Evolutionary conservation across 2,888 invertebrate species (phyloP).

Genomic region (Athalia circularis): DNA sequence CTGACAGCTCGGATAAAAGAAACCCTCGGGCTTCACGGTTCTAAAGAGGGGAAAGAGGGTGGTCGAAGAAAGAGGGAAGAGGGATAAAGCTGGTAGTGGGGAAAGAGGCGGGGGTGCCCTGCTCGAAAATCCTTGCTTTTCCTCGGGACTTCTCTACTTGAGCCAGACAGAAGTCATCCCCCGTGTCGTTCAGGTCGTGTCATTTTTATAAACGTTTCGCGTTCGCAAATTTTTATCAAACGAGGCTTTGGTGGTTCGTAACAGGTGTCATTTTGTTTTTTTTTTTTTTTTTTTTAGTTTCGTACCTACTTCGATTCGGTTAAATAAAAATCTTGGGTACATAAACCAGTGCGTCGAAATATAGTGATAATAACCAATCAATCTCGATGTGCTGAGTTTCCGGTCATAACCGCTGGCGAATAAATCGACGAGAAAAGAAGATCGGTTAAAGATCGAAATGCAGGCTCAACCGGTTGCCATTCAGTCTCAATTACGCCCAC

Average conservation of each 20-base stretch:
- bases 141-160: slow-evolving; percentile 5
- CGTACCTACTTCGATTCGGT: neutral
- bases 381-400: slow-evolving; percentile 8
- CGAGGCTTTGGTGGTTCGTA: neutral
- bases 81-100: slow-evolving; percentile 24
- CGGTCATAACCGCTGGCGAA: neutral
- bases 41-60: slow-evolving; percentile 43
- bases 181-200: slow-evolving; percentile 32
- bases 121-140: slow-evolving; percentile 29
- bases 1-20: slow-evolving; percentile 60
- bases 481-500: slow-evolving; percentile 53
- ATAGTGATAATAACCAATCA: neutral
- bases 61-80: slow-evolving; percentile 47
- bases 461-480: slow-evolving; percentile 60
- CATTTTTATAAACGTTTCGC: neutral
- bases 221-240: slow-evolving; percentile 5
- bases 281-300: slow-evolving; percentile 1
- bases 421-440: neutral
- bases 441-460: slow-evolving; percentile 53
- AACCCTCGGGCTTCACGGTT: slow-evolving; percentile 51
- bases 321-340: neutral
- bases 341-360: neutral
- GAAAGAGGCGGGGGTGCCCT: slow-evolving; percentile 50
- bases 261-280: slow-evolving; percentile 9
- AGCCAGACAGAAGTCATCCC: slow-evolving; percentile 43